These are phyloP conservation scores for Micrasema minimum DNA, from an alignment of 1,140 invertebrate species.

Conservation along the genomic window DNA sequence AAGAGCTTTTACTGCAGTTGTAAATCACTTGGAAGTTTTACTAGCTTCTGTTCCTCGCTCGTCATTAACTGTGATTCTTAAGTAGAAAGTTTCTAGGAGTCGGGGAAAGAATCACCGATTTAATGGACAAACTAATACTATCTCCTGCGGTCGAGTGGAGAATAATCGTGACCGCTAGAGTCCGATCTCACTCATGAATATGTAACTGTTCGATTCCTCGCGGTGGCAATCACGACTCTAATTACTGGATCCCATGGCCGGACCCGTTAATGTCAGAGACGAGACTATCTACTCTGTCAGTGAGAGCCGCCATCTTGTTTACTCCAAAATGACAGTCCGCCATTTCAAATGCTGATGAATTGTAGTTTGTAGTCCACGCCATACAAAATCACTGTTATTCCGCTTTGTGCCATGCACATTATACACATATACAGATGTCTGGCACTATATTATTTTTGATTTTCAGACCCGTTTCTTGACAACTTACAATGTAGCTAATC, in stretches of 20 bases:
- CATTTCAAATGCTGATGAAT: constrained; percentile 4
- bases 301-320: background rate
- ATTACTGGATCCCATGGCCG: constrained; percentile 46
- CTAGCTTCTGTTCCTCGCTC: too few relatives aligned
- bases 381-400: background rate
- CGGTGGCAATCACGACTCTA: constrained; percentile 51
- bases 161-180: constrained; percentile 44
- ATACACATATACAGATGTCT: constrained; percentile 1
- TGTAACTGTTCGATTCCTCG: constrained; percentile 44
- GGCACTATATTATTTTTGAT: background rate
- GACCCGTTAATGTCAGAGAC: constrained; percentile 34
- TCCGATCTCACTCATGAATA: constrained; percentile 53
- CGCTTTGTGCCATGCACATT: constrained; percentile 4
- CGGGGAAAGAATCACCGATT: constrained; percentile 8
- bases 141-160: constrained; percentile 12
- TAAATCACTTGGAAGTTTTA: background rate
- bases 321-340: constrained; percentile 1
- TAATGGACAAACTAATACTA: constrained; percentile 1
- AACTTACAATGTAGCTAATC: background rate
- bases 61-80: too few relatives aligned
- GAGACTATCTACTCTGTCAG: background rate
- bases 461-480: background rate
- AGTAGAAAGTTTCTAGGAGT: constrained; percentile 27
- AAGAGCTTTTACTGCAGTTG: too few relatives aligned
- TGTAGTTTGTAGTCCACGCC: constrained; percentile 4